phyloP scores from a whole-genome alignment of 2,888 invertebrate genomes.

The Stenchaetothrips biformis region DNA sequence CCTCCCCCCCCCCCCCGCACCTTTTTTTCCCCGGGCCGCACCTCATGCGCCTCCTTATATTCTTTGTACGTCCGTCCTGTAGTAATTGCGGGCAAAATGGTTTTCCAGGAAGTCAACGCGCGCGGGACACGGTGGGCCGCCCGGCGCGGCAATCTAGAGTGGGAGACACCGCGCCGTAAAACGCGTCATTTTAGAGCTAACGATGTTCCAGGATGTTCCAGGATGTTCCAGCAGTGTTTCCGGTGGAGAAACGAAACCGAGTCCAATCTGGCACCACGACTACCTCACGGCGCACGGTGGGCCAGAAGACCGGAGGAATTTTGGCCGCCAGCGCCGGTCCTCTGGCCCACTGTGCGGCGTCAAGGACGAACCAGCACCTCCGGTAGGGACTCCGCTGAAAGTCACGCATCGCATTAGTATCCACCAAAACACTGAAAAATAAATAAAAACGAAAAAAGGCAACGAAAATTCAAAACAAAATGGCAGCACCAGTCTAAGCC shows the following conservation, averaged over 20 bases:
- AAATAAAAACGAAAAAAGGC: neutral
- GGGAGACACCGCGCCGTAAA: no score
- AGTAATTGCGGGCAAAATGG: neutral
- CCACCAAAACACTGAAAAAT: neutral
- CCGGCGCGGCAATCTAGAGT: no score
- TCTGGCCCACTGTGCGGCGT: neutral
- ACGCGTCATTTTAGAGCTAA: no score
- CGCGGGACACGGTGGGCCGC: neutral
- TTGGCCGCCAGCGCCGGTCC: no score
- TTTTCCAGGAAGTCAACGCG: slow-evolving; percentile 1
- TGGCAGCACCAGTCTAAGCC: no score
- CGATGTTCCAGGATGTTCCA: no score
- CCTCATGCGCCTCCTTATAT: no score
- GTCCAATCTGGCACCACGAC: no score
- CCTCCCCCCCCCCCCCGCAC: neutral
- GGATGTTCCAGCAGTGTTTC: no score
- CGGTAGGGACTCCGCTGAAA: neutral
- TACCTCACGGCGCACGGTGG: no score
- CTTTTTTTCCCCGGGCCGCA: neutral
- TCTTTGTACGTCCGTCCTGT: neutral
- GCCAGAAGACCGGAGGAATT: no score
- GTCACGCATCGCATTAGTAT: neutral
- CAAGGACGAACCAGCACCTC: neutral
- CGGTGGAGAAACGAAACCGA: no score
- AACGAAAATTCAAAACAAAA: neutral